Conservation (phyloP, 2,888 invertebrate species). For the Eulithis prunata region DNA sequence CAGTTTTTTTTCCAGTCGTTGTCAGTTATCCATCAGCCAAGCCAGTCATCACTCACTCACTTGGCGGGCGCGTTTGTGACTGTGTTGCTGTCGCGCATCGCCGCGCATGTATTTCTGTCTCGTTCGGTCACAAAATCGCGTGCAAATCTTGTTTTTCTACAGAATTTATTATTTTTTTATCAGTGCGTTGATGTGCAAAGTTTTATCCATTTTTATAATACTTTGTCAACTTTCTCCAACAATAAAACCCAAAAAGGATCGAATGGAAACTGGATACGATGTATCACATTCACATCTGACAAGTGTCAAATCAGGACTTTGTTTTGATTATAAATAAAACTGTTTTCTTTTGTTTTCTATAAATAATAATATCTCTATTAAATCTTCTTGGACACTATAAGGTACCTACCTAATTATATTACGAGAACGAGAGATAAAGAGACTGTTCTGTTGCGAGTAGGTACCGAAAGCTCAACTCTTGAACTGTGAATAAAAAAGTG, state of each 20-base stretch:
- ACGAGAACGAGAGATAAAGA: slow-evolving; percentile 15
- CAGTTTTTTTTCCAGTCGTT: too few relatives aligned
- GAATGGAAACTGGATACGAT: slow-evolving; percentile 10
- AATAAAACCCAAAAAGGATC: not conserved
- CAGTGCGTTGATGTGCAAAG: not conserved
- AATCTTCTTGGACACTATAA: not conserved
- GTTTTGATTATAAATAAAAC: slow-evolving; percentile 21
- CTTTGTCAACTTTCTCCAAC: slow-evolving; percentile 6
- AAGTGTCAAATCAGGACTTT: slow-evolving; percentile 26
- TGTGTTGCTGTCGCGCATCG: not conserved
- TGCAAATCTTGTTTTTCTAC: slow-evolving; percentile 23
- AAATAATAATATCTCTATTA: not conserved
- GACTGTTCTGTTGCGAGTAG: not conserved
- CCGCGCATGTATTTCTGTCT: slow-evolving; percentile 10
- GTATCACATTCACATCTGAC: not conserved
- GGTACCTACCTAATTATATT: too few relatives aligned
- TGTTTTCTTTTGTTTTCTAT: slow-evolving; percentile 13
- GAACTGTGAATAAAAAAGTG: slow-evolving; percentile 11
- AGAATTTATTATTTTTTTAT: not conserved
- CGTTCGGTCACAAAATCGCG: slow-evolving; percentile 22
- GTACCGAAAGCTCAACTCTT: not conserved
- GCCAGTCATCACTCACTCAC: slow-evolving; percentile 1
- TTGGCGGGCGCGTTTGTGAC: slow-evolving; percentile 8
- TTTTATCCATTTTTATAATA: not conserved
- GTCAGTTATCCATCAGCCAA: not conserved